Evolutionary conservation across 2,888 invertebrate species (phyloP), one percentile per base, ranked within the genome.

Genomic region (Drosophila ustulata): DNA sequence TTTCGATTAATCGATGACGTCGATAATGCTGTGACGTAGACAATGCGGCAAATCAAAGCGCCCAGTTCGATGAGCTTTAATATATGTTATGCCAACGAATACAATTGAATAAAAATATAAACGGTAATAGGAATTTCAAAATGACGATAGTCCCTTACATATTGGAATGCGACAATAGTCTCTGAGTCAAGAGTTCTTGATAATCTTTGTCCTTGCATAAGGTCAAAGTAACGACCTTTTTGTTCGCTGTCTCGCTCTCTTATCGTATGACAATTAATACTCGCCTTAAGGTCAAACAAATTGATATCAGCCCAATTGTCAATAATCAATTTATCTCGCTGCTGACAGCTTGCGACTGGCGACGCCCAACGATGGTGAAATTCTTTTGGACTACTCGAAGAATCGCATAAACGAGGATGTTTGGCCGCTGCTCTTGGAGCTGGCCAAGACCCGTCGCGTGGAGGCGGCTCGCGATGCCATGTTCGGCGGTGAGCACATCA

Each of bases 381-480:
- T 99, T 84, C 94, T 99, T 41, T 91, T 99, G 84, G 99, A 99
- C 93, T 99, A 96, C 93, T 99, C 99, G 11, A 99, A 99, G 93
- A 99, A 99, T 93, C 95, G 98, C 47, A 94, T 99, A 68, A 95
- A 97, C 87, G 95, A 95, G 23, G 95, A 96, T 68, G 95, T 95
- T 5, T 93, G 98, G 91, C 91, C 94, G 8, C 92, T 96, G 18
- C 94, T 99, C 1, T 92, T 99, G 75, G 94, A 96, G 73, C 93
- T 99, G 93, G 98, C 98, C 63, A 94, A 94, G 86, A 95, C 95
- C 46, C 94, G 99, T 11, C 95, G 96, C 82, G 95, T 99, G 34
- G 96, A 96, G 90, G 94, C 95, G 82, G 96, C 97, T 30, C 94
- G 99, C 75, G 95, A 97, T 93, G 96, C 96, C 28, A 98, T 99